These are phyloP conservation scores for Brevimyrus niger DNA, from an alignment of 2,113 vertebrate species.

Conservation along the genomic window DNA sequence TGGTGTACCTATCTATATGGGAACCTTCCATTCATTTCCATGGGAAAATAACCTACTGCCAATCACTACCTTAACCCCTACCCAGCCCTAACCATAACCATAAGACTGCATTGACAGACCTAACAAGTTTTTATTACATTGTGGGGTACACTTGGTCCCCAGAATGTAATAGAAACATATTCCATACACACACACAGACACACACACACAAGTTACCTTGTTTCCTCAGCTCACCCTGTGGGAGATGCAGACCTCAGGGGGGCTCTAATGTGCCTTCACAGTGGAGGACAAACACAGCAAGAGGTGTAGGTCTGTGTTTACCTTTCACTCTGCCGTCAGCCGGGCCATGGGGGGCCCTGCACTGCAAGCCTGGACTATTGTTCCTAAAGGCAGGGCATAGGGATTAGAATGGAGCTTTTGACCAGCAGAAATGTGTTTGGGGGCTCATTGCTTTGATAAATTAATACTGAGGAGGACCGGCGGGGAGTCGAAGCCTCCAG, in stretches of 20 bases:
- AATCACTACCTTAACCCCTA: background rate
- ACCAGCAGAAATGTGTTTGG: background rate
- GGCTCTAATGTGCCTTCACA: background rate
- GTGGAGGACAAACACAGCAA: background rate
- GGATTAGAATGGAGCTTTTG: constrained; percentile 2
- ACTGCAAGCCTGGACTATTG: background rate
- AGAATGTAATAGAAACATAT: background rate
- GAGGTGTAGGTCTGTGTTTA: background rate
- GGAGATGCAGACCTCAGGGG: background rate
- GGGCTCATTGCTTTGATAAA: background rate
- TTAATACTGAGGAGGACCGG: background rate
- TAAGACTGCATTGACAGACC: background rate
- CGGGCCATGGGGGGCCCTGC: background rate
- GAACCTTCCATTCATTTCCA: background rate
- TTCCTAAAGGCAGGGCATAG: background rate
- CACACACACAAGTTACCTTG: background rate
- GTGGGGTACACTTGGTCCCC: background rate
- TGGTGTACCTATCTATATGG: background rate
- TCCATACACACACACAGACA: background rate
- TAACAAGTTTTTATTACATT: background rate
- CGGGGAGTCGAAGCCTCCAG: background rate
- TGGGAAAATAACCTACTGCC: background rate
- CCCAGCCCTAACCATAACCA: background rate
- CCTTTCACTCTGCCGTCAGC: background rate
- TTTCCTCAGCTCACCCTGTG: background rate